Evolutionary conservation across 2,888 invertebrate genomes (phyloP).

Genomic region (Scaptomyza tumidula): DNA sequence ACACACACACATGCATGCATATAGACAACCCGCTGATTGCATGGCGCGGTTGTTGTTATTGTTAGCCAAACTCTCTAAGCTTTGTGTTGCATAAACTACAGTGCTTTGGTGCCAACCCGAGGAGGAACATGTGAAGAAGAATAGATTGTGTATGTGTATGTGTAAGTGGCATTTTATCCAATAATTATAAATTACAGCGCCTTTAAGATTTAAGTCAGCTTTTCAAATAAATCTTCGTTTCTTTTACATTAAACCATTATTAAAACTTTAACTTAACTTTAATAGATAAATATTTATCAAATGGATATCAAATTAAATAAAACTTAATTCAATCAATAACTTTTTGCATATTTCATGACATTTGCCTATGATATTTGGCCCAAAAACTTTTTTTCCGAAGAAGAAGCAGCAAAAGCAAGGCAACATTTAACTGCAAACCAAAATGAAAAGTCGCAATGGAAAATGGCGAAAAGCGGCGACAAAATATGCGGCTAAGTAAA

Average conservation of each 20-base stretch:
- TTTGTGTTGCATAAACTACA: constrained; percentile 56
- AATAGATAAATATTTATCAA: no score
- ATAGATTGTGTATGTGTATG: no score
- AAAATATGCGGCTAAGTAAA: constrained; percentile 39
- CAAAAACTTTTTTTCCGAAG: background rate
- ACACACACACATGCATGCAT: constrained; percentile 6
- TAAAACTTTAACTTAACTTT: no score
- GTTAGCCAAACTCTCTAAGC: constrained; percentile 11
- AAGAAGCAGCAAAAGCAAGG: background rate
- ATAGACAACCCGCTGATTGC: constrained; percentile 41
- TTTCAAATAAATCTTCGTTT: no score
- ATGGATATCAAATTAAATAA: no score
- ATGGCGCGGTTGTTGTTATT: constrained; percentile 32
- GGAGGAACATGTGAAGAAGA: constrained; percentile 8
- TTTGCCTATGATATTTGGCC: constrained; percentile 6
- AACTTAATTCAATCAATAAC: no score
- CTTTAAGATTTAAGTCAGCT: no score
- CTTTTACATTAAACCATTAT: no score
- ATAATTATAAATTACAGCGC: no score
- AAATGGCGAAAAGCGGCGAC: constrained; percentile 30
- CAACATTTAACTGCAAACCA: constrained; percentile 30
- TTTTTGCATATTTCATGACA: no score
- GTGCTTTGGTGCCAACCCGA: constrained; percentile 7
- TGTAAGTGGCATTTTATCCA: background rate
- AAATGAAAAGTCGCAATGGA: constrained; percentile 51